A percentile compares a stretch with the other conserved stretches of the same genome.
phyloP scores from a whole-genome alignment of 1,140 invertebrate species.

The Aphis gossypii region DNA sequence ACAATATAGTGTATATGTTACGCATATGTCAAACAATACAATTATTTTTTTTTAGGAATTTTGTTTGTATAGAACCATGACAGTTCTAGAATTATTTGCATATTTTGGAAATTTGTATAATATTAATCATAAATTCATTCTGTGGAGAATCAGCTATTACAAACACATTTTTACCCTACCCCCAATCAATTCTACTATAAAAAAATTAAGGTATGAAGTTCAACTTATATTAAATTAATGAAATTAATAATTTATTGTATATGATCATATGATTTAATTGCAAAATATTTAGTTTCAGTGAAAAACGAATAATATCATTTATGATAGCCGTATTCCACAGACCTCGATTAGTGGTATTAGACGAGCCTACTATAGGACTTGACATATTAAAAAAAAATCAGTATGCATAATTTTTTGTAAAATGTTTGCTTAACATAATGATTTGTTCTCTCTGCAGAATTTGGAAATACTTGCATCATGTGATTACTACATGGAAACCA shows the following conservation, averaged over 20 bases:
- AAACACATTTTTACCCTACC: conserved; percentile 33
- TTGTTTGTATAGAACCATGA: conserved; percentile 19
- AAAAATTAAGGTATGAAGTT: conserved; percentile 18
- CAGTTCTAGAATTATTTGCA: conserved; percentile 13
- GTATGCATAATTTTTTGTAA: background rate
- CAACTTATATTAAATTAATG: background rate
- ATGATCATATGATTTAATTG: background rate
- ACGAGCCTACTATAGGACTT: conserved; percentile 49
- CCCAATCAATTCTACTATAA: background rate
- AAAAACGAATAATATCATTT: conserved; percentile 48
- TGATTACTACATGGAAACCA: conserved; percentile 35
- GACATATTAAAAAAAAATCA: conserved; percentile 29
- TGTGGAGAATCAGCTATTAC: conserved; percentile 31
- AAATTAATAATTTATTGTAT: background rate
- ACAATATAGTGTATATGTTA: background rate
- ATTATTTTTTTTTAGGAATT: conserved; percentile 16
- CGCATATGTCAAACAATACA: background rate
- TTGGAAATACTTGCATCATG: conserved; percentile 19
- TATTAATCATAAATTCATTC: conserved; percentile 20
- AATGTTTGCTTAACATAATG: background rate
- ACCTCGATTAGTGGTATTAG: conserved; percentile 47
- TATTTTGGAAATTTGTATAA: conserved; percentile 49
- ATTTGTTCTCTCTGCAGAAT: background rate
- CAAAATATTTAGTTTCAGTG: conserved; percentile 31
- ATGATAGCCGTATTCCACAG: conserved; percentile 37